Evolutionary conservation across 2,888 invertebrate genomes (phyloP).

Genomic region (Perithous albicinctus): DNA sequence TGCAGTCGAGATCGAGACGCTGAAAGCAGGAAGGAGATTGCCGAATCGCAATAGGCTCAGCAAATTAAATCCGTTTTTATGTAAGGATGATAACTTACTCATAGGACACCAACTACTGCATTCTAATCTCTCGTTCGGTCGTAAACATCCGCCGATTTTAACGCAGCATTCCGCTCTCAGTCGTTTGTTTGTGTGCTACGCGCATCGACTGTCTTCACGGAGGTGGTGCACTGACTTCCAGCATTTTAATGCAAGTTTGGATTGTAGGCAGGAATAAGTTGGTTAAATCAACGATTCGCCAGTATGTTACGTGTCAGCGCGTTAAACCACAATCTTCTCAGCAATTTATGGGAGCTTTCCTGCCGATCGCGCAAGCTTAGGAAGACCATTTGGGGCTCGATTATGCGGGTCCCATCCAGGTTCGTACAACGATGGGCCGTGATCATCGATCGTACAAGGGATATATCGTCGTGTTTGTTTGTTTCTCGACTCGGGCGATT

Average conservation of each 20-base stretch:
- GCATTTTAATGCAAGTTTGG: background rate
- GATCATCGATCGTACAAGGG: background rate
- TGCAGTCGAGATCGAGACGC: no score
- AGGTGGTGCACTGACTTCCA: background rate
- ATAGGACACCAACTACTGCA: no score
- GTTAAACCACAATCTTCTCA: slow-evolving; percentile 12
- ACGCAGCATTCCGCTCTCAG: no score
- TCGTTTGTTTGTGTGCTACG: no score
- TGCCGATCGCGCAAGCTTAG: slow-evolving; percentile 19
- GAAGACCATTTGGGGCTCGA: background rate
- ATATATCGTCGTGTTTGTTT: background rate
- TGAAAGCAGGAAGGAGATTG: no score
- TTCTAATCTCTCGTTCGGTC: no score
- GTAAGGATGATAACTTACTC: no score
- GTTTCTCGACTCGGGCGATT: background rate
- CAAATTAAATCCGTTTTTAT: no score
- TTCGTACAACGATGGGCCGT: background rate
- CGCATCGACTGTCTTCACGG: no score
- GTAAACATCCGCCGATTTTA: no score
- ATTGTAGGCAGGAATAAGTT: background rate
- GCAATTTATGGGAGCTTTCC: slow-evolving; percentile 5
- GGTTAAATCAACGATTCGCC: slow-evolving; percentile 9
- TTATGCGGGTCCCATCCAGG: background rate
- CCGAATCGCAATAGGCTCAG: no score
- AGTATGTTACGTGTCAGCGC: slow-evolving; percentile 36